phyloP scores from a whole-genome alignment of 2,888 invertebrate species.

The Drosophila subquinaria region DNA sequence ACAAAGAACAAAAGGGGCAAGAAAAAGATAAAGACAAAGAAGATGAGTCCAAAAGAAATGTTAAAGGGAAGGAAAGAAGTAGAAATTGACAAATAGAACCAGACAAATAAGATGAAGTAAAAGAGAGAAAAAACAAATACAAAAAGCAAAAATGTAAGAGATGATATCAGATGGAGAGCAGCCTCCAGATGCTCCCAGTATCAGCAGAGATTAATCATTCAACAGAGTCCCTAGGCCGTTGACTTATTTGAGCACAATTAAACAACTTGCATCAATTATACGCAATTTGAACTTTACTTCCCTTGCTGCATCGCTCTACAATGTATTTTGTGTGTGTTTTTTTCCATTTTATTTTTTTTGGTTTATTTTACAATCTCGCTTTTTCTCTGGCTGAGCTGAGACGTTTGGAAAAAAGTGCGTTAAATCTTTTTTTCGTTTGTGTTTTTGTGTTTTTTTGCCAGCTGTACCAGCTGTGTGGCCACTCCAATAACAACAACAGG shows the following conservation, averaged over 20 bases:
- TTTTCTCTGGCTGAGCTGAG: not conserved
- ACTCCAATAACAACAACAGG: constrained; percentile 66
- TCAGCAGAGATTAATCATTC: too few species aligned
- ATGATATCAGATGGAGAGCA: too few species aligned
- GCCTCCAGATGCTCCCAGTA: too few species aligned
- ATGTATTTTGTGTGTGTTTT: not conserved
- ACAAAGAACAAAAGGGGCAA: too few species aligned
- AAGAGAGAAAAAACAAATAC: too few species aligned
- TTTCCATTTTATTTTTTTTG: not conserved
- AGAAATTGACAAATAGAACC: too few species aligned
- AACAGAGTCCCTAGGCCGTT: not conserved
- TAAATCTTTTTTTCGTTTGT: constrained; percentile 11
- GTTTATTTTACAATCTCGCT: not conserved
- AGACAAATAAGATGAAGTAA: too few species aligned
- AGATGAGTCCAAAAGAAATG: too few species aligned
- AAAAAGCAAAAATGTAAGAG: too few species aligned
- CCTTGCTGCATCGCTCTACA: not conserved
- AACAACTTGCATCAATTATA: constrained; percentile 33
- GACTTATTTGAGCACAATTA: too few species aligned
- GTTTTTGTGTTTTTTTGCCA: not conserved
- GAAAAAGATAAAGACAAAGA: too few species aligned
- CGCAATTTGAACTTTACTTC: constrained; percentile 8
- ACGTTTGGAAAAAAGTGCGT: constrained; percentile 29
- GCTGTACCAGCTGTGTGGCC: constrained; percentile 69
- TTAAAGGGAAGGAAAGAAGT: too few species aligned